A percentile compares a stretch with the other conserved stretches of the same genome.
phyloP scores from a whole-genome alignment of 1,140 invertebrate genomes.

The Zaprionus kolodkinae region DNA sequence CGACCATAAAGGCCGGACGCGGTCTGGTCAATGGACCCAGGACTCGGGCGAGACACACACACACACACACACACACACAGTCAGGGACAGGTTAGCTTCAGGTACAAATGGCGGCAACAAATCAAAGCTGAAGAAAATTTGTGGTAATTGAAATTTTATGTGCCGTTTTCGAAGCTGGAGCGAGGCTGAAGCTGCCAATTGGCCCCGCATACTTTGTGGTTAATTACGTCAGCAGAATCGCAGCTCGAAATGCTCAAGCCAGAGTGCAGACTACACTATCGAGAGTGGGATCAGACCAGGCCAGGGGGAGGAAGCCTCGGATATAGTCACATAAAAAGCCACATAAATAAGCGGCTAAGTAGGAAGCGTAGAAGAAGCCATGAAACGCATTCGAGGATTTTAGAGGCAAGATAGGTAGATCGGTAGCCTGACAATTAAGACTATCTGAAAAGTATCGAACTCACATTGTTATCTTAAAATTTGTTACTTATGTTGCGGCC shows the following conservation, averaged over 20 bases:
- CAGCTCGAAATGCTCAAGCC: constrained; percentile 11
- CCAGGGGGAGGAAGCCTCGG: background rate
- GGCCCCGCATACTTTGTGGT: constrained; percentile 54
- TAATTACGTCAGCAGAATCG: constrained; percentile 53
- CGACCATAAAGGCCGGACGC: constrained; percentile 48
- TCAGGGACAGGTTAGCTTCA: constrained; percentile 15
- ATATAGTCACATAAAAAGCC: constrained; percentile 19
- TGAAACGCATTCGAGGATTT: constrained; percentile 8
- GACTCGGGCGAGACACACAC: constrained; percentile 1
- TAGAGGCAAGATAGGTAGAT: constrained; percentile 5
- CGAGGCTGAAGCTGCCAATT: constrained; percentile 50
- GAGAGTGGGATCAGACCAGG: constrained; percentile 33
- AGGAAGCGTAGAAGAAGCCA: constrained; percentile 1
- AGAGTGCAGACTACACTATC: constrained; percentile 29
- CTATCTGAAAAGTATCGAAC: background rate
- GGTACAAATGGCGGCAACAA: constrained; percentile 56
- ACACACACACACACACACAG: constrained; percentile 12
- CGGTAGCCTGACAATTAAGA: background rate
- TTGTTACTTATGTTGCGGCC: background rate
- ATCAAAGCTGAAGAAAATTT: constrained; percentile 62
- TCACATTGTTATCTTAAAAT: background rate
- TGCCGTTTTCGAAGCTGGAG: constrained; percentile 38
- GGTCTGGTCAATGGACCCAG: constrained; percentile 34
- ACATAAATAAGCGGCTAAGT: constrained; percentile 22
- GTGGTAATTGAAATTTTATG: constrained; percentile 71